phyloP scores from a whole-genome alignment of 2,113 vertebrate genomes.

The Ibidorhyncha struthersii region DNA sequence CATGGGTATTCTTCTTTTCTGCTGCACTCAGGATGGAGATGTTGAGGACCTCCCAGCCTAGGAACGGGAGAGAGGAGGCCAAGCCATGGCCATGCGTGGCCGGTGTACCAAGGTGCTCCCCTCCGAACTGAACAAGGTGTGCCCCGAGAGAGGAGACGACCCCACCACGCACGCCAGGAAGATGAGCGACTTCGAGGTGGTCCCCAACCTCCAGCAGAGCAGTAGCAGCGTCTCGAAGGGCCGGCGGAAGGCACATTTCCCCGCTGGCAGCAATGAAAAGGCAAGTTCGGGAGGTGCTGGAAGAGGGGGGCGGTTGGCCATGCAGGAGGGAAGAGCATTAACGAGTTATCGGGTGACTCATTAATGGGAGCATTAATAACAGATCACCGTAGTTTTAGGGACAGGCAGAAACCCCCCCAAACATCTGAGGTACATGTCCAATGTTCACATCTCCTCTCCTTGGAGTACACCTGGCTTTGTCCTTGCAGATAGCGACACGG shows the following conservation, averaged over 20 bases:
- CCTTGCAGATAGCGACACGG: rapidly evolving
- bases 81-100: neutral
- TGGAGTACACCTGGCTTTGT: neutral
- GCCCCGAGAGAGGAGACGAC: constrained; percentile 33
- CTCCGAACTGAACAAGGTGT: neutral
- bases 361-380: neutral
- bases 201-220: constrained; percentile 57
- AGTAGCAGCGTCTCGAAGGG: constrained; percentile 32
- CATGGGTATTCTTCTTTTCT: neutral
- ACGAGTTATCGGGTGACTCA: neutral
- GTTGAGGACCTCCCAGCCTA: neutral
- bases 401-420: neutral
- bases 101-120: constrained; percentile 2
- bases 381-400: neutral
- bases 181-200: constrained; percentile 37
- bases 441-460: neutral
- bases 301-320: rapidly evolving
- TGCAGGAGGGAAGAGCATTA: rapidly evolving
- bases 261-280: constrained; percentile 55
- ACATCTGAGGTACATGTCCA: neutral
- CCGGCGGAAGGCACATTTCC: constrained; percentile 34
- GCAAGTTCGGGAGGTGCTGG: constrained; percentile 4
- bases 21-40: neutral
- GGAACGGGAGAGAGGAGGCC: neutral
- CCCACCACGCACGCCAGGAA: neutral